Percentiles rank a stretch among this genome's conserved stretches.
phyloP scores from a whole-genome alignment of 2,888 invertebrate genomes.

The Cyaniris semiargus region DNA sequence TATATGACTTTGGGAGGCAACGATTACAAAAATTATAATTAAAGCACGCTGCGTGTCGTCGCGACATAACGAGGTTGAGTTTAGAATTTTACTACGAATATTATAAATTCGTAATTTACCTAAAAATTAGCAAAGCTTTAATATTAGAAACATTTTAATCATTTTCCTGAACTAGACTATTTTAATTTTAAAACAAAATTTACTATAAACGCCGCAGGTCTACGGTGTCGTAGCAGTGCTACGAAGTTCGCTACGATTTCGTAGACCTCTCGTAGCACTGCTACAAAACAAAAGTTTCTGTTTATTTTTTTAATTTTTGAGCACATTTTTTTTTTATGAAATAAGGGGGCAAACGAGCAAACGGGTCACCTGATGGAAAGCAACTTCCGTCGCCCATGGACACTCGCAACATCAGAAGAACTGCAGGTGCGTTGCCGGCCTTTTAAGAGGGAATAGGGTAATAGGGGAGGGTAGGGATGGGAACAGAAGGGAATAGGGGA shows the following conservation, averaged over 20 bases:
- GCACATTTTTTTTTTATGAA: no score
- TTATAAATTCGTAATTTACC: background rate
- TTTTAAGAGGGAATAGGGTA: no score
- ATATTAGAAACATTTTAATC: background rate
- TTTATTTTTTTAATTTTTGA: no score
- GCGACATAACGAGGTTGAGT: background rate
- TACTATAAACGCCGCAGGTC: background rate
- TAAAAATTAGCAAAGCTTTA: background rate
- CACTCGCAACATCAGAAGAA: no score
- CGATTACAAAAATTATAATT: slow-evolving; percentile 15
- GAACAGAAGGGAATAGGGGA: no score
- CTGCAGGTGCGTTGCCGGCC: no score
- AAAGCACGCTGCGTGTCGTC: slow-evolving; percentile 5
- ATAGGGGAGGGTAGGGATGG: no score
- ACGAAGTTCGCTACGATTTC: background rate
- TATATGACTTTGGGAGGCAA: background rate
- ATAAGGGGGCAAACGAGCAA: no score
- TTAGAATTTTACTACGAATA: background rate
- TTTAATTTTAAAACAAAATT: background rate
- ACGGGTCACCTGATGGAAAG: no score
- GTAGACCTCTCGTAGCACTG: background rate
- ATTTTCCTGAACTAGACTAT: background rate
- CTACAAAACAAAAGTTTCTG: background rate
- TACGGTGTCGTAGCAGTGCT: slow-evolving; percentile 1
- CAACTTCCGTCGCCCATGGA: no score